phyloP scores from a whole-genome alignment of 2,797 vertebrate species.

The Microtus californicus region DNA sequence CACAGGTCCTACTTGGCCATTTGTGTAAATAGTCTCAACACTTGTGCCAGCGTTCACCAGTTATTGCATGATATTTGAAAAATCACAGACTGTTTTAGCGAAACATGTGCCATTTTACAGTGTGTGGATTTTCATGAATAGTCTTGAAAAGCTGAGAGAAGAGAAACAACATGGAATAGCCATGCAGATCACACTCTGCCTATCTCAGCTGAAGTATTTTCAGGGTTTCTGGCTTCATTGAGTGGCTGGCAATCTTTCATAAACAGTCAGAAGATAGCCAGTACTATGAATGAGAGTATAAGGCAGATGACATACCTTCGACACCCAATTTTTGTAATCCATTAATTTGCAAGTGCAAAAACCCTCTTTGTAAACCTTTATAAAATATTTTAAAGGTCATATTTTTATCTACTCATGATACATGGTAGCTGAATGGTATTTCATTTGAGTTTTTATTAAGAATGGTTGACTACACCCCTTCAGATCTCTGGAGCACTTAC shows the following conservation, averaged over 20 bases:
- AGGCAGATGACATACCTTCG: background rate
- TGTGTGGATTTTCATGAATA: background rate
- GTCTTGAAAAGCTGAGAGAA: background rate
- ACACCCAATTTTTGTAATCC: background rate
- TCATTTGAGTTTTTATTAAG: constrained; percentile 25
- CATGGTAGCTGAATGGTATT: background rate
- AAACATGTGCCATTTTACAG: constrained; percentile 13
- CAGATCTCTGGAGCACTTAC: background rate
- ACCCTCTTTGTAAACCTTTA: background rate
- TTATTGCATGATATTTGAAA: constrained; percentile 31
- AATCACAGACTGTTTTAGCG: constrained; percentile 10
- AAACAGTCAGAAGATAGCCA: background rate
- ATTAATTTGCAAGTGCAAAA: constrained; percentile 3
- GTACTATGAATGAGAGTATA: background rate
- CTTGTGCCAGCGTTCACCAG: background rate
- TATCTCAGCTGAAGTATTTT: constrained; percentile 3
- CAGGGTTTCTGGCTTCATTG: background rate
- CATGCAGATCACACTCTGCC: background rate
- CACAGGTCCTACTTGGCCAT: background rate
- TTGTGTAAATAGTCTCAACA: background rate
- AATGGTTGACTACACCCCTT: background rate
- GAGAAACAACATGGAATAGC: accelerated
- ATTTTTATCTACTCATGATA: background rate
- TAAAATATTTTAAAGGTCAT: background rate
- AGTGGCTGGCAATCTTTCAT: background rate